Base-by-base conservation (phyloP, 2,113 vertebrate species). In the Carettochelys insculpta region DNA sequence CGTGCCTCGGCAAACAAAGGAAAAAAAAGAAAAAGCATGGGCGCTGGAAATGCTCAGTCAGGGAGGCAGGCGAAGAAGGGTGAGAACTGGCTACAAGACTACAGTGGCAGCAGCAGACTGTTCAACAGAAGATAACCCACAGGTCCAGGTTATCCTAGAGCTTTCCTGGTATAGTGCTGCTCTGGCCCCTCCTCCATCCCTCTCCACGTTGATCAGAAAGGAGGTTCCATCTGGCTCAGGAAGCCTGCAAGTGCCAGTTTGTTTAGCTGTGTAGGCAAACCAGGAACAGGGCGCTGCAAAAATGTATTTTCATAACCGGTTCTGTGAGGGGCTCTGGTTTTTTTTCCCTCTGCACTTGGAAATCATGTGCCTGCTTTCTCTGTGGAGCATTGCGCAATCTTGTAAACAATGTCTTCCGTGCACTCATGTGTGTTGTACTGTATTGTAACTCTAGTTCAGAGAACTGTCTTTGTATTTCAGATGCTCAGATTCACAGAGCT, bases 401-500 rank as follows among this genome's bases (percentile, higher is more conserved):
- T 50, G 11, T 50, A 3, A 75, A 1, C 65, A 29, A 45, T 4
- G 43, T 25, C 71, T 45, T 75, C 71, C 2, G 71, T 27, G 68
- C 1, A n/a, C 43, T 80, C 90, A 1, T 41, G 71, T 29, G 92
- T 51, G 4, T 9, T 90, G 38, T 76, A 58, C 82, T 68, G 75
- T n/a, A 77, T 93, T 10, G 0, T 1, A 58, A 41, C 48, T 77
- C 52, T 5, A 11, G 83, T 88, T 92, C 45, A 4, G 81, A 65
- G 89, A 9, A 92, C 83, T 94, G 92, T 10, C 90, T 94, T 79
- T 19, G 87, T 83, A 5, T 58, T 88, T 61, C 50, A 73, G 81
- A 92, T 89, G 92, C 87, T 94, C 78, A 73, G 90, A 93, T 91
- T 88, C 25, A 0, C 90, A 85, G 87, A 31, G 95, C 95, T 94